Base-by-base conservation (phyloP, 2,113 vertebrate species). In the Triplophysa dalaica region DNA sequence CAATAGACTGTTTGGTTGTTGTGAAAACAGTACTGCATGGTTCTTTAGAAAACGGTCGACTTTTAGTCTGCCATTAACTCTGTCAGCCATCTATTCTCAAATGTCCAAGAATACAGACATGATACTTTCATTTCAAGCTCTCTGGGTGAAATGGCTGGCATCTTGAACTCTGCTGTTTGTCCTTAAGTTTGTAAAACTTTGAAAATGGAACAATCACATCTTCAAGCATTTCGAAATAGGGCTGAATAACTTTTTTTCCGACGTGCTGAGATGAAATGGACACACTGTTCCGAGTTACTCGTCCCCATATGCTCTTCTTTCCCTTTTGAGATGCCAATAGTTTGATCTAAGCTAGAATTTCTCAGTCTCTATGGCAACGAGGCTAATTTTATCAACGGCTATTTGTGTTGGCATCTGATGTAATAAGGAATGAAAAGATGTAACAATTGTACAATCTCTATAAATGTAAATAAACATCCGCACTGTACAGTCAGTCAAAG, bases 391-490 rank as follows among this genome's bases (percentile, higher is more conserved):
- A 61, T 43, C n/a, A 24, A 22, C 16, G n/a, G 54, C 70, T 73
- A 17, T 74, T 22, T 74, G 70, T 68, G 78, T 62, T 81, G 43
- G 29, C 13, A 65, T 62, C 48, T 70, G 50, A 82, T 82, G 24
- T 61, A 78, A 74, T 8, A 43, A 61, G 24, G 12, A 16, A 22
- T 21, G 38, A 61, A 75, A 24, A 70, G 33, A 80, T 24, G 22
- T 62, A 69, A 75, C 22, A 74, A 43, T 11, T 10, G 41, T 45
- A 16, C 17, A 4, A 22, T 63, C 38, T 41, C 1, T 48, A 19
- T 17, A 13, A 45, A 82, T 56, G 52, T 12, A 38, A 38, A 38
- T 6, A 48, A 54, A 14, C 67, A 52, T 4, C 1, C 0, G 41
- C 45, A 62, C 52, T 52, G 50, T 19, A 73, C 56, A 70, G 77